phyloP scores from a whole-genome alignment of 92 coral and sea anemone species.

The Zoanthus solanderi region DNA sequence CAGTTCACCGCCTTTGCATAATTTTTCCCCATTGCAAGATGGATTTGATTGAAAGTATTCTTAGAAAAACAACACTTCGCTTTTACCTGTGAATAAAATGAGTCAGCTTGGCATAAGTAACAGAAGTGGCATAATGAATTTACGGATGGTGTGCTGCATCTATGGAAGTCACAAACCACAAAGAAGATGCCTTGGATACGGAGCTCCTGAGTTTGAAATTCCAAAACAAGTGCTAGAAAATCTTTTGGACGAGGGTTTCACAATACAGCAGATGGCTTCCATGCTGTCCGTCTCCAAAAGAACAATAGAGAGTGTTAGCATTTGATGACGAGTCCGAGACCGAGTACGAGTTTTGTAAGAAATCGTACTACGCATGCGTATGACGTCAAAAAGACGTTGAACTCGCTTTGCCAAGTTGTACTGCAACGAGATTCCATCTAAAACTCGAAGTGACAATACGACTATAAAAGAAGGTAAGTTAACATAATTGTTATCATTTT shows the following conservation, averaged over 20 bases:
- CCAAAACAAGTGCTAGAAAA: slow-evolving; percentile 60
- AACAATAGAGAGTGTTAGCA: not conserved
- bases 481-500: not conserved
- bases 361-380: not conserved
- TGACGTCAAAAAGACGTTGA: not conserved
- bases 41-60: not conserved
- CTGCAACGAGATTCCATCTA: not conserved
- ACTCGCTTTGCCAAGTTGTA: not conserved
- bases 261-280: slow-evolving; percentile 60
- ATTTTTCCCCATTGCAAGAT: not conserved
- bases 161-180: slow-evolving; percentile 59
- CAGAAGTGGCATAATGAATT: slow-evolving; percentile 63
- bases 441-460: not conserved
- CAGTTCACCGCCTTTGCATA: not conserved
- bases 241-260: slow-evolving; percentile 64
- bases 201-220: slow-evolving; percentile 65
- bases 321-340: not conserved
- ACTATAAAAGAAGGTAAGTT: not conserved
- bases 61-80: not conserved
- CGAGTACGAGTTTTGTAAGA: not conserved
- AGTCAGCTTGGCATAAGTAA: slow-evolving; percentile 54
- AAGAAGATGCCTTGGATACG: slow-evolving; percentile 37
- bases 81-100: slow-evolving; percentile 58
- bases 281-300: slow-evolving; percentile 7
- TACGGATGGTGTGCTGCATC: slow-evolving; percentile 64